Evolutionary conservation across 2,113 vertebrate species (phyloP).

Genomic region (Passer domesticus): DNA sequence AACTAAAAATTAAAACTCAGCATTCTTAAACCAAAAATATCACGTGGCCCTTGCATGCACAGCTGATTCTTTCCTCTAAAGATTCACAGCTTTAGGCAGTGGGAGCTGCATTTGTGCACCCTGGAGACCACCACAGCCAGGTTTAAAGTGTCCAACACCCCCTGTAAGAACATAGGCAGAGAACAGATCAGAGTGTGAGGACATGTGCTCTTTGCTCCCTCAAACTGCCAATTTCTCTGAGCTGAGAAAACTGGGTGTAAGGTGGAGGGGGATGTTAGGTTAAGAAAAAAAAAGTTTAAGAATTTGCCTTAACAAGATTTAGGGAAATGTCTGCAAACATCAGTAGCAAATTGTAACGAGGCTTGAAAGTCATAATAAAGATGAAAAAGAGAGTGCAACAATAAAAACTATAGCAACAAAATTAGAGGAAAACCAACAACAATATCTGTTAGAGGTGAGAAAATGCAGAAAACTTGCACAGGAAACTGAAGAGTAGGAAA

Average conservation of each 20-base stretch:
- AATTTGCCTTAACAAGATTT: background rate
- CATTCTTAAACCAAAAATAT: background rate
- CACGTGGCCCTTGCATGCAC: background rate
- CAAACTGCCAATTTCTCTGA: background rate
- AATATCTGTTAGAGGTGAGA: background rate
- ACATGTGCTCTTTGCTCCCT: background rate
- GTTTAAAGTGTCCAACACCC: background rate
- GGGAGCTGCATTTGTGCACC: background rate
- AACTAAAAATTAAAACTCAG: background rate
- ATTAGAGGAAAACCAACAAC: background rate
- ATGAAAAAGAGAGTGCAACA: background rate
- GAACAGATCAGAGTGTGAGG: background rate
- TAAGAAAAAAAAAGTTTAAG: background rate
- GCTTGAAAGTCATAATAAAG: background rate
- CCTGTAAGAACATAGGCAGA: background rate
- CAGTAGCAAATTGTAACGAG: background rate
- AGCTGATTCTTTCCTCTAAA: background rate
- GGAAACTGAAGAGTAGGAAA: background rate
- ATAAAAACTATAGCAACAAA: background rate
- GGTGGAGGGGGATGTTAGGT: rapidly evolving
- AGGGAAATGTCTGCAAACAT: background rate
- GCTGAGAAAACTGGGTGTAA: background rate
- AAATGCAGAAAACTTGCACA: background rate
- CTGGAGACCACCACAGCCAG: background rate
- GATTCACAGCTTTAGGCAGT: background rate